Base-by-base conservation (phyloP, 2,797 vertebrate genomes). In the Tachyglossus aculeatus region DNA sequence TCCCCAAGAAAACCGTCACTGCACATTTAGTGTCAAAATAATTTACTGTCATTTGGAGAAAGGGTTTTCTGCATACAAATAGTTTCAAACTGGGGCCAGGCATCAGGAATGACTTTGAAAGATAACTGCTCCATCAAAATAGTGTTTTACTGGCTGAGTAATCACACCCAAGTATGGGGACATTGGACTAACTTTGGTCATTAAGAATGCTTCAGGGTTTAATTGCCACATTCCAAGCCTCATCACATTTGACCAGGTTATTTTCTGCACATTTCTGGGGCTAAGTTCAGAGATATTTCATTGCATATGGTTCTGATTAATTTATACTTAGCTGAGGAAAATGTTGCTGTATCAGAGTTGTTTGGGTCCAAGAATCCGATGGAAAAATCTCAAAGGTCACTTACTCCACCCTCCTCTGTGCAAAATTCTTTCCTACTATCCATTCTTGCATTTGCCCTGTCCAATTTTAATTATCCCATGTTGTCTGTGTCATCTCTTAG, bases 21-120 rank as follows among this genome's bases (percentile, higher is more conserved):
- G n/a, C 41, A 10, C 75, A 60, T 87, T 90, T 76, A 80, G 51
- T 79, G 72, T 51, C 74, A 63, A 74, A 83, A 29, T 56, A 58
- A 67, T 60, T 84, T 87, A 63, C 51, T 71, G 22, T 85, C 62
- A 85, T 80, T 52, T 25, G 65, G 27, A 36, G 77, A 60, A 78
- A 65, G 48, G 48, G 31, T 76, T 88, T 80, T 52, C 9, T 39
- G 36, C 52, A 57, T 70, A 73, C 41, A 61, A 79, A 54, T 19
- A 69, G 54, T 3, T 39, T 80, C 60, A 80, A 32, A 64, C 48
- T 47, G 66, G 78, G 70, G 77, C 41, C 65, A 72, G 44, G 24
- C 58, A 61, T 24, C 22, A 53, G 14, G 24, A 27, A 15, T 50
- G 31, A 70, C 58, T 71, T 64, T 16, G 33, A 74, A 58, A 43